Evolutionary conservation across 2,888 invertebrate genomes (phyloP), one percentile per base, ranked within the genome.

Genomic region (Desoria tigrina): DNA sequence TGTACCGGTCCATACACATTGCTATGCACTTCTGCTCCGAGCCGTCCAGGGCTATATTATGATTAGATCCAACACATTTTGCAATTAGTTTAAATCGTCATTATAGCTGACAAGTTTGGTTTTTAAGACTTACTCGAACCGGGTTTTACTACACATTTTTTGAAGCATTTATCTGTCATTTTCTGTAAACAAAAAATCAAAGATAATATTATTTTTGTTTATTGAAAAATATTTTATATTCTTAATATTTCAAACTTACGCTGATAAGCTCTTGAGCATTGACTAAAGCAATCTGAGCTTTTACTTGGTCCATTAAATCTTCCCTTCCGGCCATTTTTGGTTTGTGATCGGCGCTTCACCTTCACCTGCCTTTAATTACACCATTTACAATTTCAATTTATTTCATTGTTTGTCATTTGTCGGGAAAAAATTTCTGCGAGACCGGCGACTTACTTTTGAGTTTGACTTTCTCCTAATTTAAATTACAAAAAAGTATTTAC

Each of bases 141-240:
- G 27, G 97, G 97, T 80, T 93, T 95, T 60, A 82, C 82, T 77
- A 97, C 87, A 81, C 97, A 97, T 79, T 95, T 95, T 80, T 90
- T 91, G 81, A 96, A 97, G 82, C 97, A 97, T 83, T 96, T 96
- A 79, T 95, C 93, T 53, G 94, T 92, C 88, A 96, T 94, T 89
- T 94, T 95, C 87, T 92, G 81, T 45, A 84, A 84, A 77, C 61
- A 75, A 76, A 78, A 53, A 61, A 63, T 67, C 60, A 45, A 18
- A 11, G 18, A 49, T 49, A 49, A 18, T 21, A 7, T 49, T 49
- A 24, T 21, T 45, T 51, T 42, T 28, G 26, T 14, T 16, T 26
- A 18, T 18, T 45, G 2, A 42, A 49, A 49, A 59, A 23, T 21
- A 27, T 7, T 49, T 59, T 2, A 42, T 23, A 59, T 49, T 45